Conservation (phyloP, 2,113 vertebrate species). For the Terrapene triunguis region DNA sequence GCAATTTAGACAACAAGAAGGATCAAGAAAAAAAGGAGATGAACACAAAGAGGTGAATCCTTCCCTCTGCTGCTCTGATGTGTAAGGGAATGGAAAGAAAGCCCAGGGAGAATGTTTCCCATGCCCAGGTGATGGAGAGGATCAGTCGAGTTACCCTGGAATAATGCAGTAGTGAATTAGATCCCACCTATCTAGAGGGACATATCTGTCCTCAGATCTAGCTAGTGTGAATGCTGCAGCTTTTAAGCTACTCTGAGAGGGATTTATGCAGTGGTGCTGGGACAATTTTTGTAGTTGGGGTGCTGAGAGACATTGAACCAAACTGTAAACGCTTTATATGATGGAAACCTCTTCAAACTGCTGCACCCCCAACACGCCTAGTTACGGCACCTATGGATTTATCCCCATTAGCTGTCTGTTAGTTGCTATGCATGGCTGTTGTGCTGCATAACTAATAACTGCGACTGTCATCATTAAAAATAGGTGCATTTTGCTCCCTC, state of each 20-base stretch:
- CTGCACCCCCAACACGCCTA: too few relatives aligned
- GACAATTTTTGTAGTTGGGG: too few relatives aligned
- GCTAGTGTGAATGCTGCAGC: not conserved
- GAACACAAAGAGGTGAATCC: not conserved
- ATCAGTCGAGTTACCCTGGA: not conserved
- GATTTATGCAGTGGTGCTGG: too few relatives aligned
- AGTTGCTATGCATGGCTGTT: not conserved
- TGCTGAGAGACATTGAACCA: too few relatives aligned
- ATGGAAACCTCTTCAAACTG: too few relatives aligned
- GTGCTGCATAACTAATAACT: not conserved
- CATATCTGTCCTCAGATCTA: not conserved
- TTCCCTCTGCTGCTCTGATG: not conserved
- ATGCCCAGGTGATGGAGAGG: not conserved
- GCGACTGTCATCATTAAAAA: not conserved
- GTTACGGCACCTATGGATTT: not conserved
- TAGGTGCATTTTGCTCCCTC: not conserved
- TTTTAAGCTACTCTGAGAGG: not conserved
- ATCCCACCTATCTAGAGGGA: not conserved
- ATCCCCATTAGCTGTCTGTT: not conserved
- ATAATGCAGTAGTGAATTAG: not conserved
- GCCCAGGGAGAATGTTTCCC: not conserved
- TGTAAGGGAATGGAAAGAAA: not conserved
- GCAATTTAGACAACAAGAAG: not conserved
- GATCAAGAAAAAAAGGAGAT: not conserved
- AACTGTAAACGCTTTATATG: too few relatives aligned